Percentiles rank a stretch among this genome's conserved stretches.
These are phyloP conservation scores for Chaetogeoica ovagalla DNA, from an alignment of 2,888 invertebrate species.

Conservation along the genomic window DNA sequence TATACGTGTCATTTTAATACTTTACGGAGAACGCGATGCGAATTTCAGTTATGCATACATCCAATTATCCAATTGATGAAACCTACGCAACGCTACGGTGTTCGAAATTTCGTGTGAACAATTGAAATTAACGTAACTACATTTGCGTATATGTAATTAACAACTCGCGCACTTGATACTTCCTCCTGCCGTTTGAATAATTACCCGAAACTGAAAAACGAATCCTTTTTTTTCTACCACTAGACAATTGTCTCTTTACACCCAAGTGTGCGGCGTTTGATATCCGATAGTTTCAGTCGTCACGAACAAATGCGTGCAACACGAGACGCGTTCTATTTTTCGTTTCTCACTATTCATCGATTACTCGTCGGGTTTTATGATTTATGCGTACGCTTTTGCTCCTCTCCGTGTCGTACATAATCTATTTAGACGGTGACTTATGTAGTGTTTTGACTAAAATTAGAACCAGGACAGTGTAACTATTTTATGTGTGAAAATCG, in stretches of 20 bases:
- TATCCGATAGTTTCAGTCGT: background rate
- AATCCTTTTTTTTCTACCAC: background rate
- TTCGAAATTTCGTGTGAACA: background rate
- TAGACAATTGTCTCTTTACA: background rate
- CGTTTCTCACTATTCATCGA: background rate
- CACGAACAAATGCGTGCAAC: background rate
- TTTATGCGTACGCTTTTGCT: background rate
- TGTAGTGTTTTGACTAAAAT: background rate
- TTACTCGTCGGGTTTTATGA: conserved; percentile 10
- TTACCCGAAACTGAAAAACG: conserved; percentile 4
- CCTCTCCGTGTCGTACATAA: background rate
- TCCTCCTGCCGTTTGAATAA: background rate
- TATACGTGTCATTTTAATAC: background rate
- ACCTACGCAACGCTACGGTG: no score
- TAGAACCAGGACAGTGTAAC: background rate
- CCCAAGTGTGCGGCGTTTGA: background rate
- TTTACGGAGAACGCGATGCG: background rate
- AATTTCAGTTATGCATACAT: no score
- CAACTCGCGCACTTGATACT: background rate
- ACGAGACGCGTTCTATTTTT: conserved; percentile 11
- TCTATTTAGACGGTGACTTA: background rate
- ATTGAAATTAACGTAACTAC: background rate
- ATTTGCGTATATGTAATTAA: background rate
- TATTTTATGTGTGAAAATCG: no score
- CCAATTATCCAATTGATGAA: no score